These are phyloP conservation scores for Callipepla californica DNA, from an alignment of 2,113 vertebrate species.

Conservation along the genomic window DNA sequence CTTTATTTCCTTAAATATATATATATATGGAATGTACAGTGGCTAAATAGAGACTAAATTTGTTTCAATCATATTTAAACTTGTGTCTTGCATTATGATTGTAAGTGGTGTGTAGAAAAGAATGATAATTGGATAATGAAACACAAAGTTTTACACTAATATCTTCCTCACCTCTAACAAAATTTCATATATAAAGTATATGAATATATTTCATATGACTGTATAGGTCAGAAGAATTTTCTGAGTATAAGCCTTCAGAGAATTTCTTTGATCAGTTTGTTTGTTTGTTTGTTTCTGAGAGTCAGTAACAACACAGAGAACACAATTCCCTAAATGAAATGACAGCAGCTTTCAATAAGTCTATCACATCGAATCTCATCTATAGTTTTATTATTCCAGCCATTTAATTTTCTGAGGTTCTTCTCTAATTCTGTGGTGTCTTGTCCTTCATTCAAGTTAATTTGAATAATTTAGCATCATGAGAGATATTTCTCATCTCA, in stretches of 20 bases:
- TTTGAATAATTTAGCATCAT: neutral
- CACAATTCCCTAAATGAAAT: neutral
- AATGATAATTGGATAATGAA: neutral
- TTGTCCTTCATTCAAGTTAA: neutral
- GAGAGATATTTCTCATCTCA: neutral
- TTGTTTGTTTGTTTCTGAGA: neutral
- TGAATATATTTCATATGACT: too few relatives aligned
- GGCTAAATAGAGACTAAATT: neutral
- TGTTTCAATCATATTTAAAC: neutral
- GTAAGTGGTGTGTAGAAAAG: accelerated
- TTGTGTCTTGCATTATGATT: neutral
- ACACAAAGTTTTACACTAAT: neutral
- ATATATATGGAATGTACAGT: neutral
- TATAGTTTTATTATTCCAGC: neutral
- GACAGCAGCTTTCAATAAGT: neutral
- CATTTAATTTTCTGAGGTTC: neutral
- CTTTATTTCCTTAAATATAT: too few relatives aligned
- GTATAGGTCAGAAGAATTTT: neutral
- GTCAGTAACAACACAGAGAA: neutral
- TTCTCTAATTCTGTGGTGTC: neutral
- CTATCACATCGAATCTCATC: neutral
- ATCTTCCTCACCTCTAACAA: neutral
- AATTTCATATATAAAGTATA: neutral
- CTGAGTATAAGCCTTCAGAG: too few relatives aligned
- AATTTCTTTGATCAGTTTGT: too few relatives aligned